These are phyloP conservation scores for Heteromurus nitidus DNA, from an alignment of 2,888 invertebrate genomes.

Conservation along the genomic window DNA sequence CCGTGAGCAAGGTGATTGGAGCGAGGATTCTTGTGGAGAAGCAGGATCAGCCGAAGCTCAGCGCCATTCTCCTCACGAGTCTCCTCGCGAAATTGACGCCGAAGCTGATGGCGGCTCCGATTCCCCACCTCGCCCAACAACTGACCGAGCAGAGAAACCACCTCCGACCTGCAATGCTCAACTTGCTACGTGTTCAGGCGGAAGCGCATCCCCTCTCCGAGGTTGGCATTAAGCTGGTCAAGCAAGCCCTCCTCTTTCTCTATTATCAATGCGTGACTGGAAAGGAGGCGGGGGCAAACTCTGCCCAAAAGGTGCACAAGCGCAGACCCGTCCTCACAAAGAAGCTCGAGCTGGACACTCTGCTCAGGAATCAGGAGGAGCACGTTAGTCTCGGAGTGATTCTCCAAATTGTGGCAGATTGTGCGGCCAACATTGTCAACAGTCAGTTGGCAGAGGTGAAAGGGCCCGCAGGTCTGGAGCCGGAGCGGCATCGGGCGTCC, in stretches of 20 bases:
- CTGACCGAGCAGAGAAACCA: no score
- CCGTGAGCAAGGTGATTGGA: slow-evolving; percentile 58
- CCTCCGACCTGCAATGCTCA: slow-evolving; percentile 42
- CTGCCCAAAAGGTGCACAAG: slow-evolving; percentile 1
- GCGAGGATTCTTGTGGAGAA: slow-evolving; percentile 5
- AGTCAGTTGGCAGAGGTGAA: slow-evolving; percentile 38
- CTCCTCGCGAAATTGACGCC: slow-evolving; percentile 64
- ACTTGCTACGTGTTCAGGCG: slow-evolving; percentile 64
- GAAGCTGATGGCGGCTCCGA: slow-evolving; percentile 28
- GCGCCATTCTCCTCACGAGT: slow-evolving; percentile 52
- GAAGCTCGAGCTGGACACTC: slow-evolving; percentile 51
- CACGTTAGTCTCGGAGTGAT: slow-evolving; percentile 69
- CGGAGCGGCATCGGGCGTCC: not conserved
- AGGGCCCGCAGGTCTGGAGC: not conserved
- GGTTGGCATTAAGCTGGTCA: slow-evolving; percentile 48
- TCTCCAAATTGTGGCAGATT: slow-evolving; percentile 63
- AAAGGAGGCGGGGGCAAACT: slow-evolving; percentile 43
- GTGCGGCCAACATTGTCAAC: slow-evolving; percentile 50
- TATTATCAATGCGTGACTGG: slow-evolving; percentile 63
- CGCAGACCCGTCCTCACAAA: slow-evolving; percentile 56
- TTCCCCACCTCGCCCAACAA: no score
- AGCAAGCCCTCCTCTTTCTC: slow-evolving; percentile 66
- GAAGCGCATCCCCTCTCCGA: slow-evolving; percentile 11
- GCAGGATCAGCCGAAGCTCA: slow-evolving; percentile 8
- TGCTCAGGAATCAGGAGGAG: slow-evolving; percentile 55